phyloP scores from a whole-genome alignment of 2,888 invertebrate species.

The Cerastis rubricosa region DNA sequence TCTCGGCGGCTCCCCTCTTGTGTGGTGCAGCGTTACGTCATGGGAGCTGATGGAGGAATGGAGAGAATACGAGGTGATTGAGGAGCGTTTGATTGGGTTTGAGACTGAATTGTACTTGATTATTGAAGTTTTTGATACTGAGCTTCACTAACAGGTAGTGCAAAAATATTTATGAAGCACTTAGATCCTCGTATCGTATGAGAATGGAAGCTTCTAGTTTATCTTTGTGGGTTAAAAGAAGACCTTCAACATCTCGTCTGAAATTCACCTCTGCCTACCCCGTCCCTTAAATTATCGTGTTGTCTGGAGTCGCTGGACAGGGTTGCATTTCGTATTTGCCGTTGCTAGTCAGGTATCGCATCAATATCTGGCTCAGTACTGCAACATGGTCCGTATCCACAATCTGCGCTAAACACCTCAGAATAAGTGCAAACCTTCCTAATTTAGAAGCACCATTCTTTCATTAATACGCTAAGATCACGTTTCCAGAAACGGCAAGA shows the following conservation, averaged over 20 bases:
- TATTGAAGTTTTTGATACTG: background rate
- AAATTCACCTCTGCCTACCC: background rate
- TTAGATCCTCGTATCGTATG: background rate
- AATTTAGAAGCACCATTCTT: constrained; percentile 2
- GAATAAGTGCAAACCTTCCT: background rate
- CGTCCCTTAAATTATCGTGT: background rate
- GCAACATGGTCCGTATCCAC: background rate
- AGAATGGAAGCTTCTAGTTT: background rate
- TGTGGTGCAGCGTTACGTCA: constrained; percentile 55
- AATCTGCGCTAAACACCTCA: background rate
- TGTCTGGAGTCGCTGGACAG: too few relatives aligned
- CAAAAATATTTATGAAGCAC: background rate
- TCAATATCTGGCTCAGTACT: background rate
- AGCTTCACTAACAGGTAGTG: background rate
- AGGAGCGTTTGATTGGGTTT: constrained; percentile 34
- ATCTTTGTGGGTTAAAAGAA: background rate
- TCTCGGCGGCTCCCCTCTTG: constrained; percentile 36
- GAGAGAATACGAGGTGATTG: background rate
- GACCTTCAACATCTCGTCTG: background rate
- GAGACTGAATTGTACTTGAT: background rate
- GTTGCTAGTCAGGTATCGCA: background rate
- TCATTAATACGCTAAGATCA: constrained; percentile 36
- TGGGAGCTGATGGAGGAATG: background rate
- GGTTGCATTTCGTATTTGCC: background rate
- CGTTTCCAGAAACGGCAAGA: constrained; percentile 38